These are phyloP conservation scores for Phyllotreta cruciferae DNA, from an alignment of 2,888 invertebrate genomes.

Conservation along the genomic window DNA sequence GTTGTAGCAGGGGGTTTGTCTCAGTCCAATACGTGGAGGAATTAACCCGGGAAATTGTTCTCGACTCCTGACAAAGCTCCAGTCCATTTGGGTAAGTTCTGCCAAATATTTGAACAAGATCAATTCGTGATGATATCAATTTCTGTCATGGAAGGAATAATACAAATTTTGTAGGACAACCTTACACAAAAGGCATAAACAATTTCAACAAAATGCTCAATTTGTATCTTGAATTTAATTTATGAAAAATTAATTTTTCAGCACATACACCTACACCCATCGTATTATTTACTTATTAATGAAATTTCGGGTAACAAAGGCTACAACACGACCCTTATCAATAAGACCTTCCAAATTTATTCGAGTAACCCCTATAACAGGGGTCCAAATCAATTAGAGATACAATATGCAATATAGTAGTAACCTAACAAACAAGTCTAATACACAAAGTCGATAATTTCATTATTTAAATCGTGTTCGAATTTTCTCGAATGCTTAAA, in stretches of 20 bases:
- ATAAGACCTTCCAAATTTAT: conserved; percentile 21
- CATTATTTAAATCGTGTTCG: conserved; percentile 20
- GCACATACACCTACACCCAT: too few relatives aligned
- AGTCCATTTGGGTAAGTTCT: conserved; percentile 43
- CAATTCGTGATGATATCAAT: conserved; percentile 48
- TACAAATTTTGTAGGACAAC: too few relatives aligned
- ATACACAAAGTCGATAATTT: conserved; percentile 27
- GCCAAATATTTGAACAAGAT: conserved; percentile 46
- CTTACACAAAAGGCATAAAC: too few relatives aligned
- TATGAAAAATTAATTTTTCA: too few relatives aligned
- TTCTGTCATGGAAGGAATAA: conserved; percentile 40
- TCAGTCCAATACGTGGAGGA: conserved; percentile 41
- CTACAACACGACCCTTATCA: conserved; percentile 2
- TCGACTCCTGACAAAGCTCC: conserved; percentile 24
- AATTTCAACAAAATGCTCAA: too few relatives aligned
- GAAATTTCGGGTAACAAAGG: too few relatives aligned
- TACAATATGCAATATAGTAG: conserved; percentile 31
- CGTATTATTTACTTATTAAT: too few relatives aligned
- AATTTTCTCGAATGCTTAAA: neutral
- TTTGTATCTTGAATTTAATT: too few relatives aligned
- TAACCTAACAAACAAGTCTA: conserved; percentile 24
- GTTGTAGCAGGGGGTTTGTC: conserved; percentile 33
- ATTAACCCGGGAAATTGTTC: conserved; percentile 25
- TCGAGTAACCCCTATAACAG: conserved; percentile 26
- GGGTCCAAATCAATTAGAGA: conserved; percentile 33